Conservation (phyloP, 2,888 invertebrate species). For the Apomyelois bistriatella region DNA sequence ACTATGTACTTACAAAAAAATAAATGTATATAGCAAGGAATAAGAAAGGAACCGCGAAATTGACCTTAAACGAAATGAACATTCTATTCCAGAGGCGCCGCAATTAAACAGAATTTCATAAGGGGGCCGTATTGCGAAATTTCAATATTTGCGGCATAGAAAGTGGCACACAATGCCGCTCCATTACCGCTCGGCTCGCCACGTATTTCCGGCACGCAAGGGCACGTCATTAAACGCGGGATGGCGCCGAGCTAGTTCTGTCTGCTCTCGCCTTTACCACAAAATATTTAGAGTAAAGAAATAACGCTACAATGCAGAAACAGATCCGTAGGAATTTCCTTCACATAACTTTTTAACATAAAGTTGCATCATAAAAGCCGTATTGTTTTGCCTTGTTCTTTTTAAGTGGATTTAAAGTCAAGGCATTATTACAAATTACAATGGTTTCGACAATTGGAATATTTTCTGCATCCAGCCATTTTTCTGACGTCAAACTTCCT, state of each 20-base stretch:
- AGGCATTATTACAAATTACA: too few species aligned
- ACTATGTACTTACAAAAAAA: neutral
- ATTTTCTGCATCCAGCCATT: too few species aligned
- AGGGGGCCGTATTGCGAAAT: slow-evolving; percentile 61
- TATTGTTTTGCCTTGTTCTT: neutral
- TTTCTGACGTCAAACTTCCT: too few species aligned
- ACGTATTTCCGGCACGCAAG: slow-evolving; percentile 75
- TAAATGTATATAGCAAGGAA: slow-evolving; percentile 2
- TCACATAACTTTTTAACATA: too few species aligned
- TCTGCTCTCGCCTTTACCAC: neutral
- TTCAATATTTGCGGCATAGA: slow-evolving; percentile 71
- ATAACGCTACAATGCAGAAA: neutral
- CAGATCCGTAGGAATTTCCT: too few species aligned
- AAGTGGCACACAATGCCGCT: slow-evolving; percentile 72
- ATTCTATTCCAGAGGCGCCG: slow-evolving; percentile 24
- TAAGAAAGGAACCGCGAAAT: neutral
- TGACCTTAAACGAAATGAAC: slow-evolving; percentile 7
- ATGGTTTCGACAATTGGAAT: too few species aligned
- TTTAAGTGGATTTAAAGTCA: too few species aligned
- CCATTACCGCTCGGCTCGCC: slow-evolving; percentile 67
- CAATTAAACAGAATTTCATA: slow-evolving; percentile 49
- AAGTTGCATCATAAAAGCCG: too few species aligned
- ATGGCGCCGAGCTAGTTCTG: slow-evolving; percentile 29
- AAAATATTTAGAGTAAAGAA: neutral
- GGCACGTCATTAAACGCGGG: slow-evolving; percentile 67